phyloP scores from a whole-genome alignment of 2,797 vertebrate species.

The Enteromius unitaeniatus region DNA sequence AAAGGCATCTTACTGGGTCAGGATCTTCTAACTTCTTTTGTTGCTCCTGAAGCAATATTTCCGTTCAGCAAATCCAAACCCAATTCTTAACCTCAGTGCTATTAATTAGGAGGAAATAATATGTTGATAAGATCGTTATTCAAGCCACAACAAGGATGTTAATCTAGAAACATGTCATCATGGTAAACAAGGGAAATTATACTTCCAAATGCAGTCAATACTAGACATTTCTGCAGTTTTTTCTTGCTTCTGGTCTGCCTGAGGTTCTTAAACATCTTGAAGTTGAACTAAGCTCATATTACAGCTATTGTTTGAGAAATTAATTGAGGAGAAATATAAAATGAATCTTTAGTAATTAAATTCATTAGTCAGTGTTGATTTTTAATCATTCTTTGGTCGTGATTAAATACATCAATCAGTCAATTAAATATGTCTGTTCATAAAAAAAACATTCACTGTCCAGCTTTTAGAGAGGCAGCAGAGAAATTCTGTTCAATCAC shows the following conservation, averaged over 20 bases:
- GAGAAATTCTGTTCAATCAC: not conserved
- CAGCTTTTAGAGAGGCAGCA: not conserved
- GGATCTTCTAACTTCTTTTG: not conserved
- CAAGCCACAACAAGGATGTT: not conserved
- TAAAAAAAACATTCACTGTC: not conserved
- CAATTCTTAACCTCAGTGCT: not conserved
- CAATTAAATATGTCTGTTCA: not conserved
- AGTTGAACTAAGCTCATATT: not conserved
- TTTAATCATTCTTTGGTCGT: not conserved
- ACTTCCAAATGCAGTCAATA: not conserved
- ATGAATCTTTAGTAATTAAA: constrained; percentile 18
- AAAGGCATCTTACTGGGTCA: constrained; percentile 1
- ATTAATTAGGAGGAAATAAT: not conserved
- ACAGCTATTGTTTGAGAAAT: not conserved
- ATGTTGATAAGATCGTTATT: not conserved
- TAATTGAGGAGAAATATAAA: not conserved
- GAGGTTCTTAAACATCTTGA: not conserved
- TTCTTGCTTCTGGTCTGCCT: not conserved
- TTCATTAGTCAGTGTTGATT: not conserved
- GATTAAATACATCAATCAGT: not conserved
- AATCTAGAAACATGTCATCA: not conserved
- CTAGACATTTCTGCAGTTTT: not conserved
- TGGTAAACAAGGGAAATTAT: not conserved
- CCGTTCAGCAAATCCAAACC: not conserved
- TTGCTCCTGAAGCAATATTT: not conserved